Conservation (phyloP, 2,113 vertebrate genomes). For the Atrichornis clamosus region DNA sequence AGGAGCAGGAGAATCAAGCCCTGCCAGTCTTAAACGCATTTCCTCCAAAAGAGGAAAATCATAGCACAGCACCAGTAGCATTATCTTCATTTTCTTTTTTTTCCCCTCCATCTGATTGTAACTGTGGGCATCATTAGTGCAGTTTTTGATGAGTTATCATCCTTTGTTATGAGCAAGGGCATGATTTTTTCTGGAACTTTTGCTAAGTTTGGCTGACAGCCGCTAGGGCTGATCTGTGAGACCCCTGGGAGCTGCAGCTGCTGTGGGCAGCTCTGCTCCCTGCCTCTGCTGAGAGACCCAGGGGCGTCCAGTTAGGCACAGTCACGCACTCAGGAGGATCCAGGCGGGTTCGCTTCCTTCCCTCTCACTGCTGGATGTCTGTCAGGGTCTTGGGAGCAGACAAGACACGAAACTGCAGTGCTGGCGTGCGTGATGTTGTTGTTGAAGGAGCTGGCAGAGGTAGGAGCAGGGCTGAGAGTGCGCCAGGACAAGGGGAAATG, state of each 20-base stretch:
- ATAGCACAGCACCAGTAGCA: background rate
- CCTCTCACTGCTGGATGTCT: background rate
- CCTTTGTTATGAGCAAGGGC: background rate
- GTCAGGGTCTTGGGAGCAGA: background rate
- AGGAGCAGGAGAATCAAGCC: background rate
- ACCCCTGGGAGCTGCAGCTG: background rate
- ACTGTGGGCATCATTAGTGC: background rate
- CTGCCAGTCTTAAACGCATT: background rate
- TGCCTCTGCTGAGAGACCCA: background rate
- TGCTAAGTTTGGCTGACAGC: background rate
- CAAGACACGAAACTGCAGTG: fast-evolving
- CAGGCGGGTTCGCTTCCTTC: background rate
- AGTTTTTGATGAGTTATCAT: background rate
- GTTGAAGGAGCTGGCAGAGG: background rate
- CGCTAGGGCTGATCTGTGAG: background rate
- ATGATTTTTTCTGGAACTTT: background rate
- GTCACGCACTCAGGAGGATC: fast-evolving
- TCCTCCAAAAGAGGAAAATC: background rate
- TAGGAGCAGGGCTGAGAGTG: background rate
- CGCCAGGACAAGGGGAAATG: background rate
- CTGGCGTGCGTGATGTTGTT: fast-evolving
- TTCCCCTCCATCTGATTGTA: background rate
- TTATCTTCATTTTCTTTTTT: background rate
- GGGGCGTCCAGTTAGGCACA: background rate
- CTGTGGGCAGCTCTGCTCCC: background rate